phyloP scores from a whole-genome alignment of 2,113 vertebrate genomes.

The Xenotilapia longispinis region DNA sequence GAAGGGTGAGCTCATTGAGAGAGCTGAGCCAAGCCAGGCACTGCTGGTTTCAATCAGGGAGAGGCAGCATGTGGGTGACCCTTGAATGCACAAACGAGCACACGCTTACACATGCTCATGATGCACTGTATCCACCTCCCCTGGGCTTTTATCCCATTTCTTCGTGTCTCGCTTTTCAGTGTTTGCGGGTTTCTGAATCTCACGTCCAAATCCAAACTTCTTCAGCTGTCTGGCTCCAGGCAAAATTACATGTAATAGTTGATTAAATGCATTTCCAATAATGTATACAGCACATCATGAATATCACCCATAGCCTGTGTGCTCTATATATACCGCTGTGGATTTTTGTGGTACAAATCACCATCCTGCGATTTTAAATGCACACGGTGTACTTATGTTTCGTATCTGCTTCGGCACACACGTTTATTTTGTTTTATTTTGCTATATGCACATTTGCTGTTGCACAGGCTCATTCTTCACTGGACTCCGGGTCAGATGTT shows the following conservation, averaged over 20 bases:
- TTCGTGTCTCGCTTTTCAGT: background rate
- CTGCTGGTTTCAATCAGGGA: slow-evolving; percentile 44
- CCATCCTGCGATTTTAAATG: background rate
- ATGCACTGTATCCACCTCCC: background rate
- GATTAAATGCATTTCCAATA: background rate
- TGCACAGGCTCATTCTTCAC: background rate
- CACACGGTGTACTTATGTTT: background rate
- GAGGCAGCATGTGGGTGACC: slow-evolving; percentile 11
- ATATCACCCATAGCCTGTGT: background rate
- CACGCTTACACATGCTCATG: background rate
- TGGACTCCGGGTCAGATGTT: slow-evolving; percentile 16
- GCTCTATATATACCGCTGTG: background rate
- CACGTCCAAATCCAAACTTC: background rate
- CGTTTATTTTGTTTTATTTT: background rate
- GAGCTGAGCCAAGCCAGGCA: background rate
- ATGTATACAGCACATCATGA: background rate
- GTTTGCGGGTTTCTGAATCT: background rate
- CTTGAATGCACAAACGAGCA: background rate
- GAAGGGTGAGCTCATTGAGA: slow-evolving; percentile 11
- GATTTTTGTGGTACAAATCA: background rate
- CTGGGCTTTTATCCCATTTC: background rate
- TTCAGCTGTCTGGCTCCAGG: slow-evolving; percentile 24
- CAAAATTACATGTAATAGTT: slow-evolving; percentile 2
- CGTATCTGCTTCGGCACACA: background rate
- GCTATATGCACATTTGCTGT: background rate